Evolutionary conservation across 2,113 vertebrate genomes (phyloP).

Genomic region (Engystomops pustulosus): DNA sequence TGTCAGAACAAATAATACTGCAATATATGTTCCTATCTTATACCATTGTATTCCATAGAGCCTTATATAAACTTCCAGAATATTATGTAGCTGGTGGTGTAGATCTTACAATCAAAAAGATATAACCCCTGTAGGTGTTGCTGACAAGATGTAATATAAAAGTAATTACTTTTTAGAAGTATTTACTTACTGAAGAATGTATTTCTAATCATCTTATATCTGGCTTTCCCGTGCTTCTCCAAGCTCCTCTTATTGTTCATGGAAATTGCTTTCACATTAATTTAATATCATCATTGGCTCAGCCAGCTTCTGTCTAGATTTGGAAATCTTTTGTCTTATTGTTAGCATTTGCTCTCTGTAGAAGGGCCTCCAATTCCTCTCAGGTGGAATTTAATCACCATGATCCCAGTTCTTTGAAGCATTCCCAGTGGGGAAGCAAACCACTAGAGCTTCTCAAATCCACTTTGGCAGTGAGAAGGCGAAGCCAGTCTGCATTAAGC

Average conservation of each 20-base stretch:
- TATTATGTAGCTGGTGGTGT: background rate
- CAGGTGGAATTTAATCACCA: constrained; percentile 58
- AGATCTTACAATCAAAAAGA: background rate
- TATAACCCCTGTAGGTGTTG: background rate
- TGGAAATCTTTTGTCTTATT: constrained; percentile 46
- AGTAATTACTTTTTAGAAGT: constrained; percentile 24
- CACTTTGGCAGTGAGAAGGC: constrained; percentile 54
- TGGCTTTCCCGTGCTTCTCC: background rate
- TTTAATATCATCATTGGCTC: constrained; percentile 9
- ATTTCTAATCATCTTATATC: background rate
- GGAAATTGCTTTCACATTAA: constrained; percentile 40
- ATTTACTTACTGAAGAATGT: constrained; percentile 12
- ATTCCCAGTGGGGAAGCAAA: constrained; percentile 51
- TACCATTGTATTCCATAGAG: background rate
- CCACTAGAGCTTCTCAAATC: constrained; percentile 58
- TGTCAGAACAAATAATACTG: background rate
- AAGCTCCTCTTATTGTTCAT: constrained; percentile 21
- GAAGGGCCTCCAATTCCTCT: constrained; percentile 31
- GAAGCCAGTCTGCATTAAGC: constrained; percentile 30
- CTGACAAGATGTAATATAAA: constrained; percentile 23
- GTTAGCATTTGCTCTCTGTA: constrained; percentile 42
- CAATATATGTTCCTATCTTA: background rate
- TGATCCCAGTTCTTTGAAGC: constrained; percentile 54
- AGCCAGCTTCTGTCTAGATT: constrained; percentile 22
- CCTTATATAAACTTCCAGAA: background rate